Percentiles rank a stretch among this genome's conserved stretches.
phyloP scores from a whole-genome alignment of 2,888 invertebrate genomes.

The Buathra laborator region DNA sequence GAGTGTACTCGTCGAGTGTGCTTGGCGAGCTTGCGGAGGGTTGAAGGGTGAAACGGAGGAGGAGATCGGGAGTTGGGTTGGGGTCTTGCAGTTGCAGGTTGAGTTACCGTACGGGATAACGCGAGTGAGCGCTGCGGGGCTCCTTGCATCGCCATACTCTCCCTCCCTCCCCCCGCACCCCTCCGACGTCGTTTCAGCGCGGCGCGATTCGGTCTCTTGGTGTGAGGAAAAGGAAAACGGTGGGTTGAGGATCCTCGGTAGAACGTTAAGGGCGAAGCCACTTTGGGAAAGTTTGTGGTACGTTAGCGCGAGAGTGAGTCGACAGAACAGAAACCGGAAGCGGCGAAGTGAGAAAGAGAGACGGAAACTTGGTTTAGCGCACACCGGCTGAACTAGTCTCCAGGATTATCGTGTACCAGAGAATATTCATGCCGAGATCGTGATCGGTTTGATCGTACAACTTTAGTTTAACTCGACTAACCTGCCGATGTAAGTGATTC shows the following conservation, averaged over 20 bases:
- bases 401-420: constrained; percentile 61
- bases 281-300: constrained; percentile 61
- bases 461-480: constrained; percentile 55
- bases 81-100: constrained; percentile 44
- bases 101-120: constrained; percentile 65
- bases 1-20: constrained; percentile 65
- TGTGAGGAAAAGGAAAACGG: constrained; percentile 10
- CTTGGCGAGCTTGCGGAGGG: constrained; percentile 33
- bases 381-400: constrained; percentile 48
- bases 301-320: constrained; percentile 33
- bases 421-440: constrained; percentile 65
- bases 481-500: constrained; percentile 57
- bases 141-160: background rate
- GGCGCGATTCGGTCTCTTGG: constrained; percentile 24
- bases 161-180: background rate
- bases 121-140: constrained; percentile 32
- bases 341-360: constrained; percentile 44
- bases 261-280: constrained; percentile 67
- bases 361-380: constrained; percentile 42
- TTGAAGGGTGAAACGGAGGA: constrained; percentile 17
- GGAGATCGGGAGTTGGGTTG: constrained; percentile 13
- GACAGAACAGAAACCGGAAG: constrained; percentile 39
- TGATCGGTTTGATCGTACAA: constrained; percentile 64
- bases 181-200: constrained; percentile 57
- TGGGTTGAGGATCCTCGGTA: constrained; percentile 53